Evolutionary conservation across 2,888 invertebrate genomes (phyloP).

Genomic region (Cabera pusaria): DNA sequence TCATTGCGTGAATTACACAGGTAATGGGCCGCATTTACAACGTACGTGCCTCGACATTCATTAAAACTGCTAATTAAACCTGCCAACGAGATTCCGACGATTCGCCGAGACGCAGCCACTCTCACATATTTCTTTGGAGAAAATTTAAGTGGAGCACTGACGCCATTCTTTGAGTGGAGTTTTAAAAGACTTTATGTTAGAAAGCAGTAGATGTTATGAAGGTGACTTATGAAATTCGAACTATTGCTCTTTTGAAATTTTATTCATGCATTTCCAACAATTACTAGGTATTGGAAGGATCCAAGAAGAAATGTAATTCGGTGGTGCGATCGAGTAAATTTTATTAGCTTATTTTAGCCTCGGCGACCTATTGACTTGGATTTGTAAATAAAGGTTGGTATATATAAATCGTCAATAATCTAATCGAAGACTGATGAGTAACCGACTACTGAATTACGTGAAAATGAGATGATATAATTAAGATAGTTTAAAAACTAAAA

Average conservation of each 20-base stretch:
- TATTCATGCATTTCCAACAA: too few relatives aligned
- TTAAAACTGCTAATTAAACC: conserved; percentile 77
- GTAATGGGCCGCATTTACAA: conserved; percentile 75
- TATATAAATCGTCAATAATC: too few relatives aligned
- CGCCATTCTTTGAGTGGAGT: conserved; percentile 41
- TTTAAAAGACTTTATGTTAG: conserved; percentile 42
- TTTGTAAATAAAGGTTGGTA: too few relatives aligned
- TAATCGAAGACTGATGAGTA: too few relatives aligned
- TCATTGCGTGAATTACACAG: conserved; percentile 75
- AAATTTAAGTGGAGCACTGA: conserved; percentile 50
- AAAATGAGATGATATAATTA: too few relatives aligned
- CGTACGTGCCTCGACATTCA: conserved; percentile 79
- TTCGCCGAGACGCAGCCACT: conserved; percentile 49
- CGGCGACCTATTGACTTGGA: too few relatives aligned
- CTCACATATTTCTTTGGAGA: conserved; percentile 56
- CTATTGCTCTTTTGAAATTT: conserved; percentile 9
- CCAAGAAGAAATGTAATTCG: too few relatives aligned
- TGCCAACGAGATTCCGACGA: conserved; percentile 63
- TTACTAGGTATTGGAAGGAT: too few relatives aligned
- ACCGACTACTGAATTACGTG: too few relatives aligned
- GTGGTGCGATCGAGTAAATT: too few relatives aligned
- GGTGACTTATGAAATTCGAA: conserved; percentile 14
- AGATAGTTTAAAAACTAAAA: too few relatives aligned
- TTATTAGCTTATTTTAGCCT: too few relatives aligned
- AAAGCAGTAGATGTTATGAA: conserved; percentile 40